Percentiles rank a stretch among this genome's conserved stretches.
Conservation (phyloP, 2,113 vertebrate genomes). For the Piaya cayana region DNA sequence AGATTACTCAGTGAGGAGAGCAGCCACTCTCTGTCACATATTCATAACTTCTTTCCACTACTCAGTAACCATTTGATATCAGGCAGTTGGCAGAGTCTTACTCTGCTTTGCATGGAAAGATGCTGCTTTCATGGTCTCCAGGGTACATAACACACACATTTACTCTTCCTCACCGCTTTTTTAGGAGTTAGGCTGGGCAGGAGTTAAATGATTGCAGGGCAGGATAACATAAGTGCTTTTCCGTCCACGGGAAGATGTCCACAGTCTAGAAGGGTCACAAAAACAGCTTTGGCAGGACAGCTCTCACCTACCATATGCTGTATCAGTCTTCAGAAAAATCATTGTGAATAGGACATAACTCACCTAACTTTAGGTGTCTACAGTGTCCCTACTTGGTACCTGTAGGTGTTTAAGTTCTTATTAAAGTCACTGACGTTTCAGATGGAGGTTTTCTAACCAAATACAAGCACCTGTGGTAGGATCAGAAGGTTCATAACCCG, state of each 20-base stretch:
- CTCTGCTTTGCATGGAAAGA: not conserved
- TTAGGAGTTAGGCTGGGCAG: not conserved
- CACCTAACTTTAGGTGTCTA: not conserved
- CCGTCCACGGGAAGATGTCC: not conserved
- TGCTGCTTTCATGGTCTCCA: not conserved
- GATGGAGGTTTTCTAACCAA: not conserved
- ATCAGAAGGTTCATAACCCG: not conserved
- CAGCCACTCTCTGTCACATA: not conserved
- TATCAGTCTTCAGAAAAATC: not conserved
- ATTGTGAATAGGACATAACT: not conserved
- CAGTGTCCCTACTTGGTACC: too few species aligned
- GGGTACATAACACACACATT: not conserved
- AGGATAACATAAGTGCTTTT: not conserved
- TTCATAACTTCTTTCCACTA: slow-evolving; percentile 2
- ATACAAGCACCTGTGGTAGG: not conserved
- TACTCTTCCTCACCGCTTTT: not conserved
- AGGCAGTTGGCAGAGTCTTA: not conserved
- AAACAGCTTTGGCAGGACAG: not conserved
- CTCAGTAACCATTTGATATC: not conserved
- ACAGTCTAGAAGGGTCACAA: not conserved
- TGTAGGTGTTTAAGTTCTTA: not conserved
- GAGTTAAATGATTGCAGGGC: not conserved
- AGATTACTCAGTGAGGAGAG: slow-evolving; percentile 9
- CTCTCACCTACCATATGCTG: not conserved
- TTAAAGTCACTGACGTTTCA: not conserved